Base-by-base conservation (phyloP, 2,888 invertebrate species). In the Brachyptera putata region DNA sequence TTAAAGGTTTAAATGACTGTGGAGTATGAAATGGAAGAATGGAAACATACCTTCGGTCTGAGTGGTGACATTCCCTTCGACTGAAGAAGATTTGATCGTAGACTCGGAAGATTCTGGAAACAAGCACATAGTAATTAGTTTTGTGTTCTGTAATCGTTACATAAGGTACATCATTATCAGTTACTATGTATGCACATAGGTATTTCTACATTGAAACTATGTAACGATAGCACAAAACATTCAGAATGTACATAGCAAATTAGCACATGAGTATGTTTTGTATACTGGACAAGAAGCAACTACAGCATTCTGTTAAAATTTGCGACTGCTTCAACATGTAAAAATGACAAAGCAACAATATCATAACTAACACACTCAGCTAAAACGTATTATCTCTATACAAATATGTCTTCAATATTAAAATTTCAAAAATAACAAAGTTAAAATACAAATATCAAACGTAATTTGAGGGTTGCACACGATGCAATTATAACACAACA, bases 11-110 rank as follows among this genome's bases (percentile, higher is more conserved):
- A n/a, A n/a, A n/a, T n/a, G n/a, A n/a, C n/a, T n/a, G n/a, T n/a
- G n/a, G n/a, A n/a, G n/a, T n/a, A n/a, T n/a, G n/a, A n/a, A n/a
- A n/a, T n/a, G n/a, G n/a, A n/a, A n/a, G n/a, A n/a, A n/a, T n/a
- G n/a, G n/a, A n/a, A n/a, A n/a, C n/a, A 53, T 64, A 70, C 70
- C 70, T 68, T 71, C 70, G 60, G 68, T 69, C 49, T 67, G 66
- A 21, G 68, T 67, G 43, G 67, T 63, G 46, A 64, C 64, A 48
- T 63, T 67, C 18, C 67, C 69, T 57, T 64, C 64, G 25, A 60
- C 36, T 9, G 65, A 60, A 34, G 64, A 65, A 34, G 64, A 61
- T 39, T 56, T 63, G 55, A 61, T 59, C 26, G 68, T 65, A 46
- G 62, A 61, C 61, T 70, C 70, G 56, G 66, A 63, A 59, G 63